These are phyloP conservation scores for Ia io DNA, from an alignment of 2,113 vertebrate species.

Conservation along the genomic window DNA sequence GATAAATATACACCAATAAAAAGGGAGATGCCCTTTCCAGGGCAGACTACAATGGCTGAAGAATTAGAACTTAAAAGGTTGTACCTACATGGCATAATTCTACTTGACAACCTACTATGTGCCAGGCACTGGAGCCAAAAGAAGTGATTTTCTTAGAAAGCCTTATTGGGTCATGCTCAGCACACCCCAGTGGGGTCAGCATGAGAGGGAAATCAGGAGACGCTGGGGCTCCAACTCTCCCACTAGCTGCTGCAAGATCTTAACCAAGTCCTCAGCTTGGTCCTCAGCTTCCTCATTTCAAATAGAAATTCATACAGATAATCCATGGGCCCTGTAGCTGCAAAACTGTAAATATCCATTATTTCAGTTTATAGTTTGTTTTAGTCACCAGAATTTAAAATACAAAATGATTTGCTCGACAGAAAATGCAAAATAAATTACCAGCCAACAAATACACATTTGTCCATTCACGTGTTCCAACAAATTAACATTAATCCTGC, in stretches of 20 bases:
- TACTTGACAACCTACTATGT: neutral
- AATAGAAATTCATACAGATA: neutral
- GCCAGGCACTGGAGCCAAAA: conserved; percentile 7
- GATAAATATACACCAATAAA: neutral
- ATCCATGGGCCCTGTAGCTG: neutral
- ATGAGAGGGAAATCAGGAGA: neutral
- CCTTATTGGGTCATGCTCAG: neutral
- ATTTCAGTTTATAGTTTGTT: conserved; percentile 12
- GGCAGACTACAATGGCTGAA: neutral
- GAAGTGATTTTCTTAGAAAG: neutral
- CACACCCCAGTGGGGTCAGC: neutral
- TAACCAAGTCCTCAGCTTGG: neutral
- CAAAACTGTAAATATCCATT: neutral
- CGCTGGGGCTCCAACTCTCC: neutral
- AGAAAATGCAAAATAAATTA: conserved; percentile 15
- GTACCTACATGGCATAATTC: neutral
- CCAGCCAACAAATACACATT: neutral
- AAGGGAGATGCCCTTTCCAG: neutral
- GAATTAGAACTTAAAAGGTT: neutral
- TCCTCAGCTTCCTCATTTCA: neutral
- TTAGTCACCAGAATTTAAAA: conserved; percentile 15
- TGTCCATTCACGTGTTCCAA: neutral
- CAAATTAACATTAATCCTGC: neutral
- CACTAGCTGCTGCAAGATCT: neutral
- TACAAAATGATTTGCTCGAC: neutral